Evolutionary conservation across 2,797 vertebrate species (phyloP).

Genomic region (Yasuhikotakia modesta): DNA sequence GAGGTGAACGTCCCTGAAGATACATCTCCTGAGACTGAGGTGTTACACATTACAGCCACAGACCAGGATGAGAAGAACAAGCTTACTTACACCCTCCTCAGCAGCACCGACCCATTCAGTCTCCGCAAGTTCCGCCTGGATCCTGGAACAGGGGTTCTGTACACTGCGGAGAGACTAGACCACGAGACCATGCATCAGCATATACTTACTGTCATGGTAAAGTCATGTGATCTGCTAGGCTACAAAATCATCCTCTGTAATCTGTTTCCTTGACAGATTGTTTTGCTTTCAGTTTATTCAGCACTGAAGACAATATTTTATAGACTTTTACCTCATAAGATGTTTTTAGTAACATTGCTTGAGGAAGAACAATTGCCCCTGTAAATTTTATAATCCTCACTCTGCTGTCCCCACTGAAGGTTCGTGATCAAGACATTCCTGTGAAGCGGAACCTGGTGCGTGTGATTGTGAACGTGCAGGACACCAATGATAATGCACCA

Average conservation of each 20-base stretch:
- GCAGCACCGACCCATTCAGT: constrained; percentile 91
- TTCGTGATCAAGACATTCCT: constrained; percentile 96
- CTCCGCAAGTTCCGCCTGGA: constrained; percentile 94
- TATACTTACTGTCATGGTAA: constrained; percentile 93
- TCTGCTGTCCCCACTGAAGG: constrained; percentile 71
- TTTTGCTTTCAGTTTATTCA: too few species aligned
- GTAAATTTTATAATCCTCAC: not conserved
- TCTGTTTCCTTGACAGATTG: constrained; percentile 42
- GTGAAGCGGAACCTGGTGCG: constrained; percentile 94
- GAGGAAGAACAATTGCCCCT: constrained; percentile 1
- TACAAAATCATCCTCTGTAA: constrained; percentile 3
- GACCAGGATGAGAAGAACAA: constrained; percentile 98
- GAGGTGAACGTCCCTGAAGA: constrained; percentile 89
- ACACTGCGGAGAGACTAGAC: constrained; percentile 87
- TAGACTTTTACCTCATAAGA: constrained; percentile 11
- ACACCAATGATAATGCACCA: constrained; percentile 93
- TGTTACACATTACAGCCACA: constrained; percentile 86
- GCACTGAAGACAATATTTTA: too few species aligned
- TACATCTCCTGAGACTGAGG: constrained; percentile 83
- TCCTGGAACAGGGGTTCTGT: constrained; percentile 87
- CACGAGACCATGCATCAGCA: constrained; percentile 92
- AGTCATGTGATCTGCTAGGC: constrained; percentile 8
- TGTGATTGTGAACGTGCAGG: constrained; percentile 87
- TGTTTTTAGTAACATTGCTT: constrained; percentile 10
- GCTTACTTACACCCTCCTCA: constrained; percentile 91